Base-by-base conservation (phyloP, 2,113 vertebrate genomes). In the Hipposideros armiger region DNA sequence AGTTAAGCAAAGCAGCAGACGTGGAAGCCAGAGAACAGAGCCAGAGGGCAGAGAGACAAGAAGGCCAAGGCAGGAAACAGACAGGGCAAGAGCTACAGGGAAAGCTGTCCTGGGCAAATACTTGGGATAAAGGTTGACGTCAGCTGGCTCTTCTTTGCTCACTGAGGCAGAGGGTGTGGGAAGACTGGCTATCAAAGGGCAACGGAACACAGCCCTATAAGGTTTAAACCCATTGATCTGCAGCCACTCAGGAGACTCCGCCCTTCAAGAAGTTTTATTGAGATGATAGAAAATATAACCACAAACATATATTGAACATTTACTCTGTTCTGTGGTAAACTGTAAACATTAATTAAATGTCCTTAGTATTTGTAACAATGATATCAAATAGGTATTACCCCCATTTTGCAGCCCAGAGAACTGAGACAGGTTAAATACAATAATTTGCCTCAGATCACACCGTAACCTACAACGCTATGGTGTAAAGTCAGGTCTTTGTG, bases 311-410 rank as follows among this genome's bases (percentile, higher is more conserved):
- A 19, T 17, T 36, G 32, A 72, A 84, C 40, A 24, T 52, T 87
- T 93, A 60, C 30, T 87, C 56, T 92, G 80, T 19, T 91, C 60
- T 54, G 16, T 58, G n/a, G 54, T 90, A 82, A 52, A 14, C 73
- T 84, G 66, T 40, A 69, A 45, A 58, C 50, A 20, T 36, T 58
- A 36, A 89, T 89, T 91, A 72, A 62, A 94, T 91, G 36, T 58
- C 36, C 52, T 94, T 86, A 70, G 69, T 91, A 56, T 92, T 73
- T 95, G 13, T 64, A 94, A 90, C 7, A 54, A 76, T 66, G 90
- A 42, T 67, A 90, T 87, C 22, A 81, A 82, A 50, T 81, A 88
- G 19, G 45, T 74, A 32, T 82, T 69, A 69, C 66, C 36, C 19
- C 64, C 32, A 73, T 45, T 95, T 86, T 73, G 36, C 52, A 88